These are phyloP conservation scores for Scomberomorus guttatus DNA, from an alignment of 2,797 vertebrate genomes.

Conservation along the genomic window DNA sequence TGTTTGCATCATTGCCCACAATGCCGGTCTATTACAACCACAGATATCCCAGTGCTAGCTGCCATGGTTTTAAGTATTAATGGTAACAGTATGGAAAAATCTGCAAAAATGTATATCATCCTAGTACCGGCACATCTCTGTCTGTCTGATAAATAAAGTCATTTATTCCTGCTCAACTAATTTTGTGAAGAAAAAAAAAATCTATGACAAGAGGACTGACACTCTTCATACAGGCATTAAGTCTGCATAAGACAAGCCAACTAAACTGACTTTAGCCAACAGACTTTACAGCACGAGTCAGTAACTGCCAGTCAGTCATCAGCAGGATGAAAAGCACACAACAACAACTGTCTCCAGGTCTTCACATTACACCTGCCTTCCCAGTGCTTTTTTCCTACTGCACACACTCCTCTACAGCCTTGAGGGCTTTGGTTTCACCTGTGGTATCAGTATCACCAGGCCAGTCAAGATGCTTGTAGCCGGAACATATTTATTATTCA, in stretches of 20 bases:
- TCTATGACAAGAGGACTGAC: not conserved
- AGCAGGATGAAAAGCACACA: not conserved
- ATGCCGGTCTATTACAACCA: not conserved
- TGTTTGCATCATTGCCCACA: not conserved
- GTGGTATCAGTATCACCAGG: slow-evolving; percentile 76
- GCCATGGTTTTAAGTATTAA: not conserved
- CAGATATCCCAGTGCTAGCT: not conserved
- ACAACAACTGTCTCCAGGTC: not conserved
- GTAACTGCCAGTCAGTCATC: not conserved
- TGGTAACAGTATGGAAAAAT: too few species aligned
- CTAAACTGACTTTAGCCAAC: not conserved
- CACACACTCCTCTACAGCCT: slow-evolving; percentile 6
- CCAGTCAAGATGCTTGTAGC: slow-evolving; percentile 43
- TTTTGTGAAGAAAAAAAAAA: not conserved
- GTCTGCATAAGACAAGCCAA: not conserved
- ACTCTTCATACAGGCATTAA: not conserved
- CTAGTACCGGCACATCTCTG: not conserved
- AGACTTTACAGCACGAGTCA: not conserved
- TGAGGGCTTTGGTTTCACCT: slow-evolving; percentile 73
- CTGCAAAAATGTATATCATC: not conserved
- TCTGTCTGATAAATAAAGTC: not conserved
- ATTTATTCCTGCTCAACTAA: not conserved
- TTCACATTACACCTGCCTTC: slow-evolving; percentile 21
- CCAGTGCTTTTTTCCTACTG: not conserved
- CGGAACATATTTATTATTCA: slow-evolving; percentile 83